Evolutionary conservation across 2,113 vertebrate species (phyloP).

Genomic region (Phodopus roborovskii): DNA sequence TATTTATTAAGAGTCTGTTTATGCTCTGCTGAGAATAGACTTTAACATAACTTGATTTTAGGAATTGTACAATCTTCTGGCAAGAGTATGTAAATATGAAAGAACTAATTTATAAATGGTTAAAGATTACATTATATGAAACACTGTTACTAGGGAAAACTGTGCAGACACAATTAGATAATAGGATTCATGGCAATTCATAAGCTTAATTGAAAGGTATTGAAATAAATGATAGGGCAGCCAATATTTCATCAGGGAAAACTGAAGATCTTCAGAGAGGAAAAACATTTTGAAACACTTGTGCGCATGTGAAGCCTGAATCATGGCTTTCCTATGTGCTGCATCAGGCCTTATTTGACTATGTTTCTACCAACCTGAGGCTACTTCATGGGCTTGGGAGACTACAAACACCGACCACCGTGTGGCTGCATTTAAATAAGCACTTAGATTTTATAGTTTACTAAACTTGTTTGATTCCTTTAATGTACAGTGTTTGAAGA

Average conservation of each 20-base stretch:
- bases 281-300: neutral
- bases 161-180: neutral
- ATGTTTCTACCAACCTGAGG: neutral
- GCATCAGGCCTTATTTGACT: neutral
- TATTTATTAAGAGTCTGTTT: neutral
- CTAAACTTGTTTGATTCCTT: neutral
- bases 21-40: neutral
- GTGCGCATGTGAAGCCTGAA: neutral
- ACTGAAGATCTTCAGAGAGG: neutral
- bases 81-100: neutral
- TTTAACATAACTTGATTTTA: constrained; percentile 27
- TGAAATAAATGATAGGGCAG: constrained; percentile 16
- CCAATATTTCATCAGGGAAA: neutral
- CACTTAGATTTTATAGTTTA: neutral
- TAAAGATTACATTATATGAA: neutral
- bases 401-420: neutral
- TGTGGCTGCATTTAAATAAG: neutral
- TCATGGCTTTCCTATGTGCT: neutral
- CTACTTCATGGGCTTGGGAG: neutral
- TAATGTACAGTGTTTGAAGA: neutral
- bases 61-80: neutral
- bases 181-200: neutral
- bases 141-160: neutral
- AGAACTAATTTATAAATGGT: constrained; percentile 36
- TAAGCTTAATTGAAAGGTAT: neutral